phyloP scores from a whole-genome alignment of 2,113 vertebrate species.

The Aspiorhynchus laticeps region DNA sequence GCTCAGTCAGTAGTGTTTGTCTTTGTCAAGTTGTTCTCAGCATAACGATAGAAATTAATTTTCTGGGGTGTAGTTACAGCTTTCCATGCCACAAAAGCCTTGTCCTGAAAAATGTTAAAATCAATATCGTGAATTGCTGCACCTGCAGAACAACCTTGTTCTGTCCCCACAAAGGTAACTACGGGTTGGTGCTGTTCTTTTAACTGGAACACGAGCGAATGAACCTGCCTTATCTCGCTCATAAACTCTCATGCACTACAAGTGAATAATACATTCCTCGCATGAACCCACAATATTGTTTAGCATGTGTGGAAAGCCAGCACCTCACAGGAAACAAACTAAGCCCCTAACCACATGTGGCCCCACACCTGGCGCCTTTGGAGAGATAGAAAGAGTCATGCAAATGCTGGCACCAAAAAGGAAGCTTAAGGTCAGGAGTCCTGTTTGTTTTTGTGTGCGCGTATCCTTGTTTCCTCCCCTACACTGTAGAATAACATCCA shows the following conservation, averaged over 20 bases:
- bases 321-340: constrained; percentile 19
- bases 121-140: constrained; percentile 36
- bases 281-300: neutral
- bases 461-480: neutral
- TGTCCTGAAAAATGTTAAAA: constrained; percentile 42
- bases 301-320: constrained; percentile 26
- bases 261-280: neutral
- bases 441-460: constrained; percentile 19
- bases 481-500: neutral
- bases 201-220: constrained; percentile 2
- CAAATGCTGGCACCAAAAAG: constrained; percentile 34
- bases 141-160: constrained; percentile 42
- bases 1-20: constrained; percentile 35
- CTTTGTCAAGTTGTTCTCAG: constrained; percentile 39
- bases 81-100: constrained; percentile 28
- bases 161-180: constrained; percentile 16
- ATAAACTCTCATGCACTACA: neutral
- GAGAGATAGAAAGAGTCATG: constrained; percentile 31
- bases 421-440: constrained; percentile 35
- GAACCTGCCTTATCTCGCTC: neutral
- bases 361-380: constrained; percentile 27
- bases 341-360: constrained; percentile 28
- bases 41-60: constrained; percentile 29
- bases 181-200: neutral
- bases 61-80: constrained; percentile 32